Percentiles rank a stretch among this genome's conserved stretches.
phyloP scores from a whole-genome alignment of 2,113 vertebrate genomes.

The Hemiscyllium ocellatum region DNA sequence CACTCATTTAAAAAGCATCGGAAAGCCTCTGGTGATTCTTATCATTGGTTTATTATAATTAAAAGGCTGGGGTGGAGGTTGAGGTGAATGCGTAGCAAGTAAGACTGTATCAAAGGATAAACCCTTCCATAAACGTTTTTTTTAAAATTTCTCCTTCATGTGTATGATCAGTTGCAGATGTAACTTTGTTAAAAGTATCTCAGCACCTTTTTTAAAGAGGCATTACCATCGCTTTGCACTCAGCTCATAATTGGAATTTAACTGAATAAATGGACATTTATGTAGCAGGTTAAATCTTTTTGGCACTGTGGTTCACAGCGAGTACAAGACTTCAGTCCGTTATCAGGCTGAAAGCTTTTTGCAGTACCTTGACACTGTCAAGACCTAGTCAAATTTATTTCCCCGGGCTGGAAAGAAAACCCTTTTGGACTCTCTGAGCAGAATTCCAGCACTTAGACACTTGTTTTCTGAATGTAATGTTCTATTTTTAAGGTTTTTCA shows the following conservation, averaged over 20 bases:
- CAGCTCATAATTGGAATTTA: slow-evolving; percentile 45
- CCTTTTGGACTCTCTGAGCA: background rate
- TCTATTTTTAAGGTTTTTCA: background rate
- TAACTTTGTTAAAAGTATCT: slow-evolving; percentile 45
- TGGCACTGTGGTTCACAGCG: slow-evolving; percentile 10
- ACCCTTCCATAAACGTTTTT: slow-evolving; percentile 6
- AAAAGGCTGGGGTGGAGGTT: background rate
- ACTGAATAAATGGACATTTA: slow-evolving; percentile 41
- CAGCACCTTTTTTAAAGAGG: slow-evolving; percentile 45
- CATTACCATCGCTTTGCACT: slow-evolving; percentile 48
- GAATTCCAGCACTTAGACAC: background rate
- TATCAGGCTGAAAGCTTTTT: slow-evolving; percentile 37
- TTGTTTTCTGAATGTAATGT: background rate
- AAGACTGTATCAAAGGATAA: background rate
- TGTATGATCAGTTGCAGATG: slow-evolving; percentile 54
- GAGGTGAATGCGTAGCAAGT: slow-evolving; percentile 2
- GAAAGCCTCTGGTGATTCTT: slow-evolving; percentile 21
- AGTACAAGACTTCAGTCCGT: slow-evolving; percentile 11
- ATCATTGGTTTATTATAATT: slow-evolving; percentile 4
- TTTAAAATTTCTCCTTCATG: slow-evolving; percentile 50
- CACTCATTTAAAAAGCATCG: background rate
- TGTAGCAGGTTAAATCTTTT: slow-evolving; percentile 41
- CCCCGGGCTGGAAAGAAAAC: background rate
- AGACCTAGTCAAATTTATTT: slow-evolving; percentile 32
- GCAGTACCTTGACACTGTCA: slow-evolving; percentile 35